These are phyloP conservation scores for Phortica magna DNA, from an alignment of 2,888 invertebrate genomes.

Conservation along the genomic window DNA sequence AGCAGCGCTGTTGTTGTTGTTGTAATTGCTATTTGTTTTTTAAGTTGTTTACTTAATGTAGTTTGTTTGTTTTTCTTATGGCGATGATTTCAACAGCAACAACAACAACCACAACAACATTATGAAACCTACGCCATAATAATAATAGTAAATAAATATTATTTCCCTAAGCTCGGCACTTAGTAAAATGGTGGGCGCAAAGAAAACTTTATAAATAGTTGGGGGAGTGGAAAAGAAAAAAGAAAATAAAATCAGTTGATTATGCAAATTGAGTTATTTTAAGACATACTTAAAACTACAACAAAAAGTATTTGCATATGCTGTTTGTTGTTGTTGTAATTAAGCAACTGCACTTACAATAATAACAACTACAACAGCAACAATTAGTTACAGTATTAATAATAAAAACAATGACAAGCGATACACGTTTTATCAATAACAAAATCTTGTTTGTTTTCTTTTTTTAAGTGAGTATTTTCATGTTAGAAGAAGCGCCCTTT, in stretches of 20 bases:
- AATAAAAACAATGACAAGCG: not conserved
- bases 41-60: not conserved
- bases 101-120: too few relatives aligned
- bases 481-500: too few relatives aligned
- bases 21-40: conserved; percentile 9
- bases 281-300: not conserved
- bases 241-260: not conserved
- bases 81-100: not conserved
- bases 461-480: too few relatives aligned
- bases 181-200: not conserved
- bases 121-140: too few relatives aligned
- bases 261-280: conserved; percentile 13
- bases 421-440: not conserved
- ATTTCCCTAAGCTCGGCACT: not conserved
- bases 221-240: not conserved
- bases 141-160: not conserved
- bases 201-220: not conserved
- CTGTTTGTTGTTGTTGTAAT: not conserved
- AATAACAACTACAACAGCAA: not conserved
- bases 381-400: not conserved
- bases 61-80: not conserved
- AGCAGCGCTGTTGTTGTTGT: not conserved
- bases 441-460: too few relatives aligned
- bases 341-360: not conserved
- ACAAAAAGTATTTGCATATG: not conserved